These are phyloP conservation scores for Numida meleagris DNA, from an alignment of 2,113 vertebrate species.

Conservation along the genomic window DNA sequence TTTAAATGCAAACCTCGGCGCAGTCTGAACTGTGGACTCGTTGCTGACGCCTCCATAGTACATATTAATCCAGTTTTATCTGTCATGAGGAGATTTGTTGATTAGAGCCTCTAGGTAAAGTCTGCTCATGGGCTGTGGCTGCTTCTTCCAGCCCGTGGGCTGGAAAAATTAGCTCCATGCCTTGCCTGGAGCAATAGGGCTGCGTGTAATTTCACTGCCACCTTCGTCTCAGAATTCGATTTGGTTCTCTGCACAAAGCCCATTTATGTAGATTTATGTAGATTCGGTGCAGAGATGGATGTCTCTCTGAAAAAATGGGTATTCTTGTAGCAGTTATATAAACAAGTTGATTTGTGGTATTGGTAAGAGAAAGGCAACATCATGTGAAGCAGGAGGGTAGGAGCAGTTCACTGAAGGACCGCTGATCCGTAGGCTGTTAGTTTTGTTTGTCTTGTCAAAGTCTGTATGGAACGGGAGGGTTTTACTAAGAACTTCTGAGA, in stretches of 20 bases:
- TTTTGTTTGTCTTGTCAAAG: neutral
- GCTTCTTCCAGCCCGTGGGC: conserved; percentile 38
- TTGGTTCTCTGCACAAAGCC: neutral
- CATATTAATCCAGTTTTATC: conserved; percentile 52
- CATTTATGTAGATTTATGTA: conserved; percentile 44
- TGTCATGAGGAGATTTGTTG: conserved; percentile 57
- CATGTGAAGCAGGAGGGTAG: neutral
- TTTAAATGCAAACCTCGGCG: neutral
- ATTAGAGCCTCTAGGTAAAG: conserved; percentile 56
- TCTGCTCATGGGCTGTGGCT: neutral
- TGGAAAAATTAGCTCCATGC: conserved; percentile 45
- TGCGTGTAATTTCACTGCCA: neutral
- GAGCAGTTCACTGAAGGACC: neutral
- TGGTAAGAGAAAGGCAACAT: neutral
- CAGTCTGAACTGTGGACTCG: neutral
- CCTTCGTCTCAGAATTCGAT: neutral
- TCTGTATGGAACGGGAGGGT: neutral
- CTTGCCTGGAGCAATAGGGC: conserved; percentile 20
- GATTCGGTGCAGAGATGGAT: conserved; percentile 14
- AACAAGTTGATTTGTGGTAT: neutral
- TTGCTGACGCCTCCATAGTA: neutral
- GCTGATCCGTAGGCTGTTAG: neutral
- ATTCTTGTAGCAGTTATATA: neutral
- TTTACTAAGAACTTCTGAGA: neutral
- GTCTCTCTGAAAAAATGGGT: neutral